Conservation (phyloP, 2,113 vertebrate genomes). For the Cnemophilus loriae region DNA sequence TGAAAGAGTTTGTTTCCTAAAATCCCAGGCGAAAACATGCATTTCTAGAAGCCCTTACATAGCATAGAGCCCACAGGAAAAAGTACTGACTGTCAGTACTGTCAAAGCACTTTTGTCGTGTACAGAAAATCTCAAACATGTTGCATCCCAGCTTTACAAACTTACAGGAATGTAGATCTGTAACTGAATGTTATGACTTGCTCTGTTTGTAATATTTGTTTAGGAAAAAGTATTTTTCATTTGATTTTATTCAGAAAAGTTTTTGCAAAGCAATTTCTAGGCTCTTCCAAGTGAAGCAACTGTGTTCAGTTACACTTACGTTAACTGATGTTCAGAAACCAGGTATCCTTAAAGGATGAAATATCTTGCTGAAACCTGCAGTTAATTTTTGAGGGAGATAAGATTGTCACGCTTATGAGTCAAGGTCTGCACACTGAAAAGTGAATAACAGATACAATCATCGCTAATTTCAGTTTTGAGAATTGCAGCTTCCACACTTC, state of each 20-base stretch:
- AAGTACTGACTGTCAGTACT: background rate
- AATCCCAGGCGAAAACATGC: background rate
- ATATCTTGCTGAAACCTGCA: background rate
- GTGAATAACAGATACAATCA: background rate
- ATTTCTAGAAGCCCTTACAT: background rate
- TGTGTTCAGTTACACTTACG: accelerated
- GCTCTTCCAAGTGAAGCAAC: background rate
- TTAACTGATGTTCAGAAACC: background rate
- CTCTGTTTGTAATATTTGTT: background rate
- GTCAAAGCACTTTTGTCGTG: background rate
- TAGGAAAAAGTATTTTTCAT: background rate
- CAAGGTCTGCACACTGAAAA: background rate
- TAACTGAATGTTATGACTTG: background rate
- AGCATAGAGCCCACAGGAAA: background rate
- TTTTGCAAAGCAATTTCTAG: background rate
- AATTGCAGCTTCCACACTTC: background rate
- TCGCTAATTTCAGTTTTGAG: background rate
- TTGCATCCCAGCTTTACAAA: background rate
- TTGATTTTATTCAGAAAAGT: background rate
- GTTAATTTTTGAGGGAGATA: background rate
- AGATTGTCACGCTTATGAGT: background rate
- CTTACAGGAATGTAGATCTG: background rate
- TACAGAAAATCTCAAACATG: background rate
- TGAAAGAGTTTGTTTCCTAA: background rate
- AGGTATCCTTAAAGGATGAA: background rate